Conservation (phyloP, 2,113 vertebrate genomes). For the Heptranchias perlo region DNA sequence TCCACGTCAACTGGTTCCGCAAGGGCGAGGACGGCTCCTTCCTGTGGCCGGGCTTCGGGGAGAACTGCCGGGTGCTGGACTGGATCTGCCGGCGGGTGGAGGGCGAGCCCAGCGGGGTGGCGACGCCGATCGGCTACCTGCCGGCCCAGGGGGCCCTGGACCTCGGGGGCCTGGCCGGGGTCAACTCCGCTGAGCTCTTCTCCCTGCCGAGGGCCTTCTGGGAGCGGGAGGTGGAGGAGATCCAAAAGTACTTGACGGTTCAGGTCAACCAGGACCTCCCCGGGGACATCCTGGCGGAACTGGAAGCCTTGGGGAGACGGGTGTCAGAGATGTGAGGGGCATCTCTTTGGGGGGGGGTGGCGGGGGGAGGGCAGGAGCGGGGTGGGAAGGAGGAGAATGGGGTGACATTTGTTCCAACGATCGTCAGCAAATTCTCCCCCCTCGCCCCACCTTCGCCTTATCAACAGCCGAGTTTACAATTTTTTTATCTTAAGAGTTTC, state of each 20-base stretch:
- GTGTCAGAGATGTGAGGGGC: slow-evolving; percentile 56
- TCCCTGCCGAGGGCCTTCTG: slow-evolving; percentile 64
- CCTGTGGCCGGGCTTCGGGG: slow-evolving; percentile 60
- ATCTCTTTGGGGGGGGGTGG: background rate
- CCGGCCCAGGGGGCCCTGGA: slow-evolving; percentile 60
- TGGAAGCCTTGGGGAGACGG: slow-evolving; percentile 67
- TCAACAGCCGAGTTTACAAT: no score
- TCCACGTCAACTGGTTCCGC: slow-evolving; percentile 65
- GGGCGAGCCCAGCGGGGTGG: slow-evolving; percentile 58
- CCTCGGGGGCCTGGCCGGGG: slow-evolving; percentile 54
- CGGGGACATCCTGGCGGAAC: slow-evolving; percentile 66
- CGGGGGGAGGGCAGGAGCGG: background rate
- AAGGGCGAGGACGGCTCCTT: slow-evolving; percentile 50
- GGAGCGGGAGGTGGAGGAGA: slow-evolving; percentile 66
- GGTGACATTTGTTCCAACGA: no score
- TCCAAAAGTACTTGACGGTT: slow-evolving; percentile 74
- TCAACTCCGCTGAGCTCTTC: slow-evolving; percentile 59
- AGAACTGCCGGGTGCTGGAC: slow-evolving; percentile 58
- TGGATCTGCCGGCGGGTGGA: slow-evolving; percentile 58
- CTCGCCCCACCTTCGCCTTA: no score
- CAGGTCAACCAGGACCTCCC: slow-evolving; percentile 79
- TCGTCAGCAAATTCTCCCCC: no score
- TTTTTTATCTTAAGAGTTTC: no score
- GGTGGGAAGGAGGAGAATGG: no score
- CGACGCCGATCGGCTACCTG: slow-evolving; percentile 61